Base-by-base conservation (phyloP, 2,888 invertebrate genomes). In the Neoascia interrupta region DNA sequence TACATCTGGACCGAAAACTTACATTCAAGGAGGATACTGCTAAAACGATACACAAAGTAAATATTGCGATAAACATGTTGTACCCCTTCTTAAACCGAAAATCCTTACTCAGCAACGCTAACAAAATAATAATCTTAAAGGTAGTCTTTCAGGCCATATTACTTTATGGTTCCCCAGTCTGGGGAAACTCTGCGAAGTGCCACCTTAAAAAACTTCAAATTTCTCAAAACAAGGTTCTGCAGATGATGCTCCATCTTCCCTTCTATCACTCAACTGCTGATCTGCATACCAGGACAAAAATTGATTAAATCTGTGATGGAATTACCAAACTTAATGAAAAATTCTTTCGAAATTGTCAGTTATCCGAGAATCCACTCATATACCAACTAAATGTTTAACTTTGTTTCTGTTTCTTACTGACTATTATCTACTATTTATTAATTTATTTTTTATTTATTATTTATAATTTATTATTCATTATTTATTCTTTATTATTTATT, bases 101-200 rank as follows among this genome's bases (percentile, higher is more conserved):
- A n/a, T 47, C 47, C n/a, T 21, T 18, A 6, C 23, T 47, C 21
- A 26, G 23, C 23, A 21, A 21, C n/a, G 47, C 19, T 21, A 47
- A 47, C 28, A 47, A 47, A 47, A 10, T 47, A n/a, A 47, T 21
- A 47, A 47, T 47, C 11, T 47, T 11, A n/a, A 47, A 47, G 28
- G 28, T 47, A 3, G 23, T 47, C 1, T 47, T 51, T 11, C 51
- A 51, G 15, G 36, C 34, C n/a, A 51, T 51, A 18, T 34, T 34
- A 5, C 34, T 51, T n/a, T 51, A 51, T 11, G 51, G 51, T 10
- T 47, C 5, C 10, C 47, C 47, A n/a, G 47, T 34, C n/a, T 51
- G 51, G 31, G 51, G 34, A 6, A 51, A 16, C 8, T 34, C 34
- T 19, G 51, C 31, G 6, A 51, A 26, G 5, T 19, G 34, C 21